Percentiles rank a stretch among this genome's conserved stretches.
These are phyloP conservation scores for Ursus arctos DNA, from an alignment of 2,113 vertebrate genomes.

Conservation along the genomic window DNA sequence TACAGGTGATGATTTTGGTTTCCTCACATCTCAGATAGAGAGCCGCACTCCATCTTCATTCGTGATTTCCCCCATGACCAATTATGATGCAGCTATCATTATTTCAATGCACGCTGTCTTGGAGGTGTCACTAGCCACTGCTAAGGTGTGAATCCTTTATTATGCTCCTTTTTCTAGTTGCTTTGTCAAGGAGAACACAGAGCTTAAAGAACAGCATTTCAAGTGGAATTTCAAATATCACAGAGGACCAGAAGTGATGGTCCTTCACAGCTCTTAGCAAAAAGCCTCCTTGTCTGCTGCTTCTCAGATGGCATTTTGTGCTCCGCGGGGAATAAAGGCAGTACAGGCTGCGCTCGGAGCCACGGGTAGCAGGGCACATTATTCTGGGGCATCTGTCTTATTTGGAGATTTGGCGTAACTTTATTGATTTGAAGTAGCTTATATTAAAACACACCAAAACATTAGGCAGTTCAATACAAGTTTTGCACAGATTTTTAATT, in stretches of 20 bases:
- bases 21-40: not conserved
- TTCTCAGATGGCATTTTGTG: not conserved
- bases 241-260: not conserved
- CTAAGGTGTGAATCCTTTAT: not conserved
- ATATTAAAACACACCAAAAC: not conserved
- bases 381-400: not conserved
- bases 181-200: not conserved
- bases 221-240: not conserved
- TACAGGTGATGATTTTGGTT: not conserved
- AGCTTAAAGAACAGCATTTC: not conserved
- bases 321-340: too few species aligned
- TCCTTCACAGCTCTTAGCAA: not conserved
- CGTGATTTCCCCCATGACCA: not conserved
- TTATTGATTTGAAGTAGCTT: conserved; percentile 15
- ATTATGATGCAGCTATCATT: not conserved
- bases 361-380: rapidly evolving
- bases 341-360: not conserved
- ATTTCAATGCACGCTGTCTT: not conserved
- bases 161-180: not conserved
- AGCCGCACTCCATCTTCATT: not conserved
- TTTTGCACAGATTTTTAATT: not conserved
- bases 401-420: not conserved
- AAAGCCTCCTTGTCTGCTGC: not conserved
- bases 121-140: not conserved
- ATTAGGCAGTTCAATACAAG: not conserved